These are phyloP conservation scores for Drosophila suboccidentalis DNA, from an alignment of 2,888 invertebrate species.

Conservation along the genomic window DNA sequence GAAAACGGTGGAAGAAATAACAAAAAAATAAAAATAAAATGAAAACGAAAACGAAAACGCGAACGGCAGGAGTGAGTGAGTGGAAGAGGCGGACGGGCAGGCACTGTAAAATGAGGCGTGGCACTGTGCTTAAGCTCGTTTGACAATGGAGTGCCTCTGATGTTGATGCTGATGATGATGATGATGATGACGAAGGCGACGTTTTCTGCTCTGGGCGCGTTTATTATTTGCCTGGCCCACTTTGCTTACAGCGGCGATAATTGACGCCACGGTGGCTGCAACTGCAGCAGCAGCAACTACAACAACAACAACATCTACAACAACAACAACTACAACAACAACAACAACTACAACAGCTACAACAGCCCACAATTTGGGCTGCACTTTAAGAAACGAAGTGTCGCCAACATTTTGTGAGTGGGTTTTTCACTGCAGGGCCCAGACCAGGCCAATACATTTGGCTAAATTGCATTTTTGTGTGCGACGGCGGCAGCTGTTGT, in stretches of 20 bases:
- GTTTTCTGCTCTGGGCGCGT: conserved; percentile 61
- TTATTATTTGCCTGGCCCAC: conserved; percentile 79
- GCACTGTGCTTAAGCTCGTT: conserved; percentile 72
- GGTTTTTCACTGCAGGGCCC: conserved; percentile 58
- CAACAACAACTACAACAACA: conserved; percentile 16
- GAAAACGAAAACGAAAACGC: conserved; percentile 38
- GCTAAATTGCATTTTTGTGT: conserved; percentile 59
- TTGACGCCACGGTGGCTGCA: conserved; percentile 81
- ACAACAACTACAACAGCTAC: conserved; percentile 20
- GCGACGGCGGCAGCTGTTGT: conserved; percentile 44
- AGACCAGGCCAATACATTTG: conserved; percentile 48
- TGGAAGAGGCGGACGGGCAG: conserved; percentile 21
- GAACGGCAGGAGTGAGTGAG: background rate
- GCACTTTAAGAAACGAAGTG: conserved; percentile 68
- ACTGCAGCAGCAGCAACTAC: conserved; percentile 50
- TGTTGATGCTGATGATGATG: conserved; percentile 20
- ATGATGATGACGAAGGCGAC: conserved; percentile 4
- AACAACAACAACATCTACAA: conserved; percentile 20
- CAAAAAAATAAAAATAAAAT: conserved; percentile 19
- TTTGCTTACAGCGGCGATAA: conserved; percentile 74
- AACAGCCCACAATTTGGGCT: conserved; percentile 61
- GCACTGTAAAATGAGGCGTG: conserved; percentile 52
- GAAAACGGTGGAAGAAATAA: conserved; percentile 70
- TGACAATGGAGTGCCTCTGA: conserved; percentile 70
- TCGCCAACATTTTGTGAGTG: conserved; percentile 51